phyloP scores from a whole-genome alignment of 2,888 invertebrate genomes.

The Cryptus armator region DNA sequence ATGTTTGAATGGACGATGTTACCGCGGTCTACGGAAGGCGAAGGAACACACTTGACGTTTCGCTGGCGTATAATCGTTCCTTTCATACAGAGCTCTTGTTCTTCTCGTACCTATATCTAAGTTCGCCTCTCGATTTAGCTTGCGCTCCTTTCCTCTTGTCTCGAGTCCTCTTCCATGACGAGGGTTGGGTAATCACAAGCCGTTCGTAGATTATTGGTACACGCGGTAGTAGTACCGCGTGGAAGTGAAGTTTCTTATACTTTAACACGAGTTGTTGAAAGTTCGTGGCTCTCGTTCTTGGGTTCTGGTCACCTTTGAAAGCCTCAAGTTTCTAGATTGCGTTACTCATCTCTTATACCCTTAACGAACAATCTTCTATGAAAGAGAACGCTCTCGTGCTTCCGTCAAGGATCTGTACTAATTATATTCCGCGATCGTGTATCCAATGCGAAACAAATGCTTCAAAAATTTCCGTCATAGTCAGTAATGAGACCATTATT shows the following conservation, averaged over 20 bases:
- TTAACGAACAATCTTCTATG: constrained; percentile 3
- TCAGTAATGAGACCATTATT: too few relatives aligned
- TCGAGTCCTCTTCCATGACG: constrained; percentile 22
- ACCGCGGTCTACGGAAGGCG: background rate
- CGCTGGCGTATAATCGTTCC: background rate
- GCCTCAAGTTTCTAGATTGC: constrained; percentile 49
- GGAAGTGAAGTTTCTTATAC: constrained; percentile 48
- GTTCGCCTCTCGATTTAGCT: background rate
- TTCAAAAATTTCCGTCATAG: too few relatives aligned
- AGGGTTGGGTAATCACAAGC: constrained; percentile 36
- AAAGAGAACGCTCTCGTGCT: background rate
- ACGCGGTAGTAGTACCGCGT: constrained; percentile 10
- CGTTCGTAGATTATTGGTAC: background rate
- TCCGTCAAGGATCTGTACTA: too few relatives aligned
- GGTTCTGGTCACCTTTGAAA: constrained; percentile 53
- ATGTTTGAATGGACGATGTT: background rate
- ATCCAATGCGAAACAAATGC: too few relatives aligned
- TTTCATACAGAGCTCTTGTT: constrained; percentile 3
- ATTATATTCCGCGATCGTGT: too few relatives aligned
- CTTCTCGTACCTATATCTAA: background rate
- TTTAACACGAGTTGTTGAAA: constrained; percentile 45
- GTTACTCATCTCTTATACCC: constrained; percentile 49
- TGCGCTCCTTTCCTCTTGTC: constrained; percentile 2
- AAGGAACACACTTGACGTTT: constrained; percentile 4
- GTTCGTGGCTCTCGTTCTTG: constrained; percentile 45